Evolutionary conservation across 1,140 invertebrate species (phyloP).

Genomic region (Macrotrachela quadricornifera): DNA sequence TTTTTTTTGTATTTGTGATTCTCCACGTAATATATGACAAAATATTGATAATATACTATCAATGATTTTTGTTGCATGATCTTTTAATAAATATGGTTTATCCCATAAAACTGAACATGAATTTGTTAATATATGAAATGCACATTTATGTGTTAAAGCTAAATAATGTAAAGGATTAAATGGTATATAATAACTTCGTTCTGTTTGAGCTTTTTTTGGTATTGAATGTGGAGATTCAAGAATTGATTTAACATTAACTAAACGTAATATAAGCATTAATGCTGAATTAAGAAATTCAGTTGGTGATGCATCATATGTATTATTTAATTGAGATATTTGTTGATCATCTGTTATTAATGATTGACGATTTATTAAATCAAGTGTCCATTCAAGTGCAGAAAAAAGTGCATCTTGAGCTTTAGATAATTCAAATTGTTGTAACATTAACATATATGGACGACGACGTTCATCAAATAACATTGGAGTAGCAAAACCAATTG

Average conservation of each 20-base stretch:
- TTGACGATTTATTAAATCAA: not conserved
- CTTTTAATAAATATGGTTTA: not conserved
- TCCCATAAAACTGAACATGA: too few relatives aligned
- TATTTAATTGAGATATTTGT: too few relatives aligned
- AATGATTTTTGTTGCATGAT: not conserved
- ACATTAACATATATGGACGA: slow-evolving; percentile 64
- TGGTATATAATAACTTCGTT: slow-evolving; percentile 23
- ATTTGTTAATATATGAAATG: too few relatives aligned
- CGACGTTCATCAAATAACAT: slow-evolving; percentile 74
- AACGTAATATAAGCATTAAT: slow-evolving; percentile 60
- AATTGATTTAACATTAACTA: slow-evolving; percentile 63
- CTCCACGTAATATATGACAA: slow-evolving; percentile 55
- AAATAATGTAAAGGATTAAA: slow-evolving; percentile 58
- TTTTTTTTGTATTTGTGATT: slow-evolving; percentile 35
- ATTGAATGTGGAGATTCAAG: slow-evolving; percentile 21
- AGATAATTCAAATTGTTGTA: slow-evolving; percentile 54
- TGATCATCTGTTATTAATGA: too few relatives aligned
- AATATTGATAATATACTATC: slow-evolving; percentile 47
- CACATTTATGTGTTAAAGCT: slow-evolving; percentile 46
- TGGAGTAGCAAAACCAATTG: slow-evolving; percentile 61
- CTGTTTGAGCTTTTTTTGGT: slow-evolving; percentile 33
- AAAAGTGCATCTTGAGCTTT: slow-evolving; percentile 59
- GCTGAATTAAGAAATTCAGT: slow-evolving; percentile 65
- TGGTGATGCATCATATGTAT: slow-evolving; percentile 20
- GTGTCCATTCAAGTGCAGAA: slow-evolving; percentile 19